Evolutionary conservation across 2,888 invertebrate species (phyloP).

Genomic region (Caenorhabditis angaria): DNA sequence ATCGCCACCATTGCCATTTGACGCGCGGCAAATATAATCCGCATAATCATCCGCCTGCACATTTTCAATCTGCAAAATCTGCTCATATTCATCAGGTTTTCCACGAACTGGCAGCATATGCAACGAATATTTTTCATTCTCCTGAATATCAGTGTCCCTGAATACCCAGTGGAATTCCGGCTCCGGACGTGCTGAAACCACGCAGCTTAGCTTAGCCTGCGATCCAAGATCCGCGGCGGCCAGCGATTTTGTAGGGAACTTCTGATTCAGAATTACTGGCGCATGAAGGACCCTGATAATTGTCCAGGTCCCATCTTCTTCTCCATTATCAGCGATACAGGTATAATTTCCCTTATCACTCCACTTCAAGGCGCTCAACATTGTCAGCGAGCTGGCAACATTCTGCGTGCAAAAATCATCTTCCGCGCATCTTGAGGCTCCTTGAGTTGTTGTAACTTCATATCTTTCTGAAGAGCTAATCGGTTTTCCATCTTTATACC

Average conservation of each 20-base stretch:
- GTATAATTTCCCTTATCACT: conserved; percentile 92
- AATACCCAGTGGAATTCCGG: conserved; percentile 67
- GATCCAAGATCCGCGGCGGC: conserved; percentile 64
- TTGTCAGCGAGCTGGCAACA: conserved; percentile 48
- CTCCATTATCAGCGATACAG: conserved; percentile 85
- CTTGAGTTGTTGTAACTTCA: conserved; percentile 15
- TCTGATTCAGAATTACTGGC: conserved; percentile 65
- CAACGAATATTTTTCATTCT: conserved; percentile 47
- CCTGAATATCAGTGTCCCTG: conserved; percentile 46
- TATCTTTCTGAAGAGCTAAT: conserved; percentile 23
- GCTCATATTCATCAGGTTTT: conserved; percentile 62
- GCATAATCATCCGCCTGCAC: conserved; percentile 79
- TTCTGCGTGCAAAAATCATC: conserved; percentile 56
- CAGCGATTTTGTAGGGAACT: conserved; percentile 51
- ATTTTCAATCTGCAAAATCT: conserved; percentile 42
- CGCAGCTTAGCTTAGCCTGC: conserved; percentile 46
- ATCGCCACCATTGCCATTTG: conserved; percentile 81
- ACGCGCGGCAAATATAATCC: conserved; percentile 83
- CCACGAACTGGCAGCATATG: conserved; percentile 26
- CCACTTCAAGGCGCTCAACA: conserved; percentile 78
- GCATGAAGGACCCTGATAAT: conserved; percentile 60
- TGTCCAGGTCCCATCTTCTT: conserved; percentile 48
- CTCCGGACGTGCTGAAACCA: conserved; percentile 66
- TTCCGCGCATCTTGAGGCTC: conserved; percentile 46
- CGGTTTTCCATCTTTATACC: conserved; percentile 64